These are phyloP conservation scores for Eleginops maclovinus DNA, from an alignment of 2,113 vertebrate genomes.

Conservation along the genomic window DNA sequence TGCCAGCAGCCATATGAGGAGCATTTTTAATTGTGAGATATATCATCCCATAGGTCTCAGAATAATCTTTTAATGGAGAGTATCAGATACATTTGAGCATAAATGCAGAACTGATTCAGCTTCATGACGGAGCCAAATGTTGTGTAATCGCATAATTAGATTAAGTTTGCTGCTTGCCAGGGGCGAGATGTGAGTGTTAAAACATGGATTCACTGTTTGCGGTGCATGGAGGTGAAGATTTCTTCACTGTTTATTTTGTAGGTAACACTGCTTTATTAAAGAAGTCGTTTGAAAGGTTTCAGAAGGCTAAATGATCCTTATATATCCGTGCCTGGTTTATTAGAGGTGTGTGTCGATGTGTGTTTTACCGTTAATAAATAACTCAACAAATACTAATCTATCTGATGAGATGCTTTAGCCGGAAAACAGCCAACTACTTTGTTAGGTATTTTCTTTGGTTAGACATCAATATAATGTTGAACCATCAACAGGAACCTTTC, in stretches of 20 bases:
- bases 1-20: constrained; percentile 58
- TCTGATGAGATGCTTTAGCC: not conserved
- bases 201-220: constrained; percentile 49
- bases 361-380: not conserved
- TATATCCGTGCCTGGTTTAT: not conserved
- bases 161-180: constrained; percentile 36
- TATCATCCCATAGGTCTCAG: constrained; percentile 43
- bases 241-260: constrained; percentile 26
- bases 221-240: constrained; percentile 33
- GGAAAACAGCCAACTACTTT: not conserved
- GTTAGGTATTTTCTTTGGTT: not conserved
- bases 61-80: constrained; percentile 63
- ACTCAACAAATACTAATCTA: not conserved
- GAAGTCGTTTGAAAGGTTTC: not conserved
- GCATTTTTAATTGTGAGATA: constrained; percentile 55
- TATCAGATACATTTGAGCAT: constrained; percentile 35
- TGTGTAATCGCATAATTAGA: constrained; percentile 56
- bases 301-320: constrained; percentile 1
- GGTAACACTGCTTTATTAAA: not conserved
- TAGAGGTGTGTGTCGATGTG: not conserved
- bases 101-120: constrained; percentile 50
- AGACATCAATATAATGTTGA: not conserved
- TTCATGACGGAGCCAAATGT: constrained; percentile 1
- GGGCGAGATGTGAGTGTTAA: constrained; percentile 22
- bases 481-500: not conserved